Percentiles rank a stretch among this genome's conserved stretches.
Conservation (phyloP, 2,113 vertebrate genomes). For the Muntiacus reevesi region DNA sequence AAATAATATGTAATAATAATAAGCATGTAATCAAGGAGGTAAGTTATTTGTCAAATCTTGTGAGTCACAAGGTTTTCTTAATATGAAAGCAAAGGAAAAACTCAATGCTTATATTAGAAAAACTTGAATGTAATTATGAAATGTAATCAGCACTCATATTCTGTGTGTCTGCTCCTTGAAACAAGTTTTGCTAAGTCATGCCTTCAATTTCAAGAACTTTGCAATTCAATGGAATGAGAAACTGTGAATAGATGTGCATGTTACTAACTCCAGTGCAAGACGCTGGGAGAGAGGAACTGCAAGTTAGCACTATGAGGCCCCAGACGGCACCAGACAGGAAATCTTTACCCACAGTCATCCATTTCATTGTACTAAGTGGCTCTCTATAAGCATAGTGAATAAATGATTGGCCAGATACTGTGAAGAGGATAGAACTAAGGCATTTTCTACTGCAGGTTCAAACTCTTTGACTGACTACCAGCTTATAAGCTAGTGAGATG, state of each 20-base stretch:
- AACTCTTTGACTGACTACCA: not conserved
- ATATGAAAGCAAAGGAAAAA: not conserved
- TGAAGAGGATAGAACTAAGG: not conserved
- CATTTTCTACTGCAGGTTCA: not conserved
- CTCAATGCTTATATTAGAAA: not conserved
- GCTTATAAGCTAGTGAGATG: not conserved
- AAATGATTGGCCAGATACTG: not conserved
- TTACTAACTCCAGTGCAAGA: not conserved
- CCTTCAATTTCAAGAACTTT: not conserved
- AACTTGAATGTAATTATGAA: not conserved
- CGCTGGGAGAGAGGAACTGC: rapidly evolving
- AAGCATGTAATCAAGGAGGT: not conserved
- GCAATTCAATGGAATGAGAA: not conserved
- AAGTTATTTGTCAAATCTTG: not conserved
- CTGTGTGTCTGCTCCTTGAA: not conserved
- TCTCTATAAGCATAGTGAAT: not conserved
- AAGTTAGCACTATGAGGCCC: not conserved
- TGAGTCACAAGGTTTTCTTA: not conserved
- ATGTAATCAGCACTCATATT: not conserved
- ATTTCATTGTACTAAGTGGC: not conserved
- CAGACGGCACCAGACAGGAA: not conserved
- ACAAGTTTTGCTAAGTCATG: not conserved
- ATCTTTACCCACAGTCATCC: not conserved
- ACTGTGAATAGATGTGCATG: not conserved
- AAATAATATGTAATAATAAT: not conserved